Evolutionary conservation across 2,888 invertebrate species (phyloP), one percentile per base, ranked within the genome.

Genomic region (Dusona sp.): DNA sequence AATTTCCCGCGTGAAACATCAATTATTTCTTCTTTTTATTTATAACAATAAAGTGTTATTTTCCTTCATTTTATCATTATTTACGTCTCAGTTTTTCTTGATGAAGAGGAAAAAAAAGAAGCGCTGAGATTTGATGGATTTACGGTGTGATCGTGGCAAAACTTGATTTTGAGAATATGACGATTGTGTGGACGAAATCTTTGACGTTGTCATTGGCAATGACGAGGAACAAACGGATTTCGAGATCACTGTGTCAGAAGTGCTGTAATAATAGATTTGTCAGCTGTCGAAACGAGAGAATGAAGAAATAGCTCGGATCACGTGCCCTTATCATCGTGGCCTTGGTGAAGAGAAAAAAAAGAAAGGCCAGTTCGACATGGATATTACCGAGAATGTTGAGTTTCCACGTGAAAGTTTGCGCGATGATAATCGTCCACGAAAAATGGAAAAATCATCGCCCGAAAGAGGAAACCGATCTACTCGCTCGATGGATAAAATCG

Each of bases 191-290:
- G n/a, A 51, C 19, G 22, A 36, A 29, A 19, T 57, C 16, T 68
- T 57, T 22, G 22, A 48, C 45, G 51, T 22, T 48, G 70, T 65
- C 73, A 38, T 73, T 80, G 73, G 65, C 64, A 73, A 73, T 80
- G 80, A 72, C 25, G 25, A 42, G 25, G 42, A 65, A 33, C 73
- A 22, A 48, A 48, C 25, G 25, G 72, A 70, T 72, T 80, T 65
- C 48, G 65, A 64, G 38, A 73, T 64, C 38, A 54, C 29, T 73
- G 73, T 65, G 73, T 73, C 80, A 73, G 42, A 65, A 65, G 77
- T 78, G 77, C 9, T 36, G 65, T 78, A 67, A 78, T 67, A 61
- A 64, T 77, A 74, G 61, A 61, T 64, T 78, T 13, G 64, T 65
- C 65, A 51, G 48, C 22, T 65, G 64, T 48, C 77, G 51, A 65